Evolutionary conservation across 2,113 vertebrate species (phyloP), one percentile per base, ranked within the genome.

Genomic region (Andinoacara biseriatus): DNA sequence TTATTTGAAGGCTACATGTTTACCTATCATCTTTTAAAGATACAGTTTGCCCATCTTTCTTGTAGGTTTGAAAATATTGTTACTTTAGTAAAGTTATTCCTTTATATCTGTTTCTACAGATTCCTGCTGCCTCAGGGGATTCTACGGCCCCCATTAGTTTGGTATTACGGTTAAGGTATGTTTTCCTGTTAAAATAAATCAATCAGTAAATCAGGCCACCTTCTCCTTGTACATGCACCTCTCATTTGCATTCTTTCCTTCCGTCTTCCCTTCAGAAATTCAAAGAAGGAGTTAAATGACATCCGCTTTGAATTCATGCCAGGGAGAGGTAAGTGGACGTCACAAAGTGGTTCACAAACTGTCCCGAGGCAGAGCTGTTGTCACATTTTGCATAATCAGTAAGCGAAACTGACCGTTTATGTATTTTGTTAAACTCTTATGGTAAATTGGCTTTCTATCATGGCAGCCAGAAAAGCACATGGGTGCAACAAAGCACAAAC

Each of bases 281-380:
- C 96, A 81, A 99, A 99, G 95, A 99, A 98, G 94, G 98, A 99
- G 87, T 96, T 99, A 65, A 99, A 99, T 81, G 98, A 99, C 91
- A 99, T 99, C 90, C 96, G 98, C 91, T 99, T 99, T 92, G 98
- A 99, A 91, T 99, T 99, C 83, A 98, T 98, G 95, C 98, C 97
- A 81, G 98, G 98, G 72, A 97, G 98, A 97, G 98, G 98, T 99
- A 57, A 96, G 96, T 80, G 4, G 5, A 22, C 24, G 20, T 46
- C 33, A 74, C 4, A 33, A 24, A 31, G 10, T 49, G 9, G 38
- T 77, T 67, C 43, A 65, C n/a, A 54, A 61, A 58, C 49, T 67
- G 26, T 49, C 24, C 49, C 13, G 20, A 60, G 52, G 33, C 59
- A 33, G 18, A 43, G 24, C 8, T 63, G 4, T 38, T 29, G 67